A percentile compares a stretch with the other conserved stretches of the same genome.
Evolutionary conservation across 2,888 invertebrate genomes (phyloP).

Genomic region (Digitonthophagus gazella): DNA sequence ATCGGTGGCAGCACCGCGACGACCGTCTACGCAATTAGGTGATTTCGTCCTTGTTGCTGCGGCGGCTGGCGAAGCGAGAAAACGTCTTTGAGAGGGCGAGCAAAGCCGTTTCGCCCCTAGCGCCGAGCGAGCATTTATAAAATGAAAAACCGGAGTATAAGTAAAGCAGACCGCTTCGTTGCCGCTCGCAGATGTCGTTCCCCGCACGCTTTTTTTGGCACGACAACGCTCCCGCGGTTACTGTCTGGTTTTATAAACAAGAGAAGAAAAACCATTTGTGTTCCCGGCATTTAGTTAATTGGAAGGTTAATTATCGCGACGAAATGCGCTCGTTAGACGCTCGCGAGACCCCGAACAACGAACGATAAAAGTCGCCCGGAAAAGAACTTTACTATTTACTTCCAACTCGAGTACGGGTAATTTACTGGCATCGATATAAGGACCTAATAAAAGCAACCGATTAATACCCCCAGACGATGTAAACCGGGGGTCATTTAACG

Average conservation of each 20-base stretch:
- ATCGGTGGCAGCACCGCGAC: conserved; percentile 9
- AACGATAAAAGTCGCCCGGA: not conserved
- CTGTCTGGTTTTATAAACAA: not conserved
- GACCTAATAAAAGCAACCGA: not conserved
- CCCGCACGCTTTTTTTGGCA: not conserved
- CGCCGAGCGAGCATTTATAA: conserved; percentile 8
- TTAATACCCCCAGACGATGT: not conserved
- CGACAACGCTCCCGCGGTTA: not conserved
- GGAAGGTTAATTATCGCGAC: not conserved
- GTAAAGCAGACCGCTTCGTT: conserved; percentile 2
- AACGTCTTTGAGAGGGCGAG: conserved; percentile 1
- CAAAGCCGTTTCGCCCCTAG: not conserved
- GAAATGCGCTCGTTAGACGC: not conserved
- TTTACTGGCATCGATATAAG: not conserved
- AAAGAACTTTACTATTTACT: not conserved
- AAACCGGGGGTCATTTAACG: not conserved
- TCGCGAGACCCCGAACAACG: not conserved
- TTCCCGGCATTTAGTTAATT: not conserved
- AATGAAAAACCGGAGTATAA: conserved; percentile 12
- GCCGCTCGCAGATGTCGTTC: conserved; percentile 9
- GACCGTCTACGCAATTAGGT: conserved; percentile 7
- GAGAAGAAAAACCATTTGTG: not conserved
- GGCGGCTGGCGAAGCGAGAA: not conserved
- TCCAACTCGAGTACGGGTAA: not conserved
- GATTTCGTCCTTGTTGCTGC: conserved; percentile 1